phyloP scores from a whole-genome alignment of 2,113 vertebrate genomes.

The Glaucomys volans region DNA sequence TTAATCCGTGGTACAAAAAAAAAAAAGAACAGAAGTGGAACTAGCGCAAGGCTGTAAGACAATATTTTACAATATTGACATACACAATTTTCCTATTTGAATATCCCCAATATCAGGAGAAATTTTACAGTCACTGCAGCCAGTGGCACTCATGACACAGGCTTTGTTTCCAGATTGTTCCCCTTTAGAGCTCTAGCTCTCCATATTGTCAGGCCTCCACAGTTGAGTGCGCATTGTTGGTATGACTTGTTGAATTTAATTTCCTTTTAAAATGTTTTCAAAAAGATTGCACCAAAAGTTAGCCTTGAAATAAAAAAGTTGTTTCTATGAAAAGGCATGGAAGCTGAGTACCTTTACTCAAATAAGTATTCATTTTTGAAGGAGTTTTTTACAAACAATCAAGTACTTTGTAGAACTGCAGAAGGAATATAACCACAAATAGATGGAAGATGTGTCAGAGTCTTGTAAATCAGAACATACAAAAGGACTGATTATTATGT shows the following conservation, averaged over 20 bases:
- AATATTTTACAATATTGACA: not conserved
- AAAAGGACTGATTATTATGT: not conserved
- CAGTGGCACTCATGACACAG: not conserved
- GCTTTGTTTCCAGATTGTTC: not conserved
- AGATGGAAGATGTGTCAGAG: not conserved
- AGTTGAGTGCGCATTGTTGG: not conserved
- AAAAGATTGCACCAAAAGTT: not conserved
- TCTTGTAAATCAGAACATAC: not conserved
- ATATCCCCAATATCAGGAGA: not conserved
- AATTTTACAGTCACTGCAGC: not conserved
- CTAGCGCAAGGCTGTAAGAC: not conserved
- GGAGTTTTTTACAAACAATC: not conserved
- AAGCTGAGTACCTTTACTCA: not conserved
- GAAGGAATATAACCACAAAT: not conserved
- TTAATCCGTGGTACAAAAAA: no score
- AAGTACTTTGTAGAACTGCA: not conserved
- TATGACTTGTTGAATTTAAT: not conserved
- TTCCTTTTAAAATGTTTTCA: not conserved
- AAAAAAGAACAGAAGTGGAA: not conserved
- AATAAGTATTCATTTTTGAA: not conserved
- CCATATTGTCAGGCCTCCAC: not conserved
- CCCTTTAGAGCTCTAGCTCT: not conserved
- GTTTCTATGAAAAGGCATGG: not conserved
- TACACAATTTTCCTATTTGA: not conserved
- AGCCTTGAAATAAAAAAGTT: not conserved